Conservation (phyloP, 2,797 vertebrate species). For the Acridotheres tristis region DNA sequence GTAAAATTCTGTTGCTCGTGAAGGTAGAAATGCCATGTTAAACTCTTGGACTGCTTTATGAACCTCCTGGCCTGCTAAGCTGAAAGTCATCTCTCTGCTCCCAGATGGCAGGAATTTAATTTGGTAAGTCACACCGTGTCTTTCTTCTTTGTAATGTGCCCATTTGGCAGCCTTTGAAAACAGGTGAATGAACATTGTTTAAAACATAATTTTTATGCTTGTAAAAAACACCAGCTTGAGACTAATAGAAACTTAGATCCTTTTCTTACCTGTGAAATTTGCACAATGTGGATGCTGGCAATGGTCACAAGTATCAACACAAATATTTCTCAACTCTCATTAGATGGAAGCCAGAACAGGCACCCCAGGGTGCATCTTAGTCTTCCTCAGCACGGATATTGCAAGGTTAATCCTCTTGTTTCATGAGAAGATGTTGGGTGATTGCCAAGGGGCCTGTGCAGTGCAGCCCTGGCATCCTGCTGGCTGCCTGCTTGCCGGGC, state of each 20-base stretch:
- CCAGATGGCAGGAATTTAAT: background rate
- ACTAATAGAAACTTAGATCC: background rate
- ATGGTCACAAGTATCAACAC: background rate
- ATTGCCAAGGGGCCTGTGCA: fast-evolving
- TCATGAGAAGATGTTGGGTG: background rate
- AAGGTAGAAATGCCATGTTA: background rate
- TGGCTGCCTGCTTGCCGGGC: background rate
- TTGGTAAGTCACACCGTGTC: background rate
- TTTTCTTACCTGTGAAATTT: background rate
- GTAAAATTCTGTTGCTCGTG: constrained; percentile 27
- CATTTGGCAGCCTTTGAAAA: constrained; percentile 8
- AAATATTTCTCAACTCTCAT: background rate
- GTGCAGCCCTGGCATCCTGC: background rate
- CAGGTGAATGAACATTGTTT: background rate
- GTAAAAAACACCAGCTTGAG: background rate
- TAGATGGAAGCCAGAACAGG: background rate
- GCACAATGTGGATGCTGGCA: background rate
- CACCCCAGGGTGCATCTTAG: background rate
- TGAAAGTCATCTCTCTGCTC: background rate
- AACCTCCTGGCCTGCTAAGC: background rate
- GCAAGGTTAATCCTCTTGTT: background rate
- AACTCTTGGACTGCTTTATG: background rate
- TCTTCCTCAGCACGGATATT: background rate
- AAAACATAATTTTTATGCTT: background rate
- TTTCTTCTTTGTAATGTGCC: background rate